Base-by-base conservation (phyloP, 2,797 vertebrate species). In the Mus minutoides region DNA sequence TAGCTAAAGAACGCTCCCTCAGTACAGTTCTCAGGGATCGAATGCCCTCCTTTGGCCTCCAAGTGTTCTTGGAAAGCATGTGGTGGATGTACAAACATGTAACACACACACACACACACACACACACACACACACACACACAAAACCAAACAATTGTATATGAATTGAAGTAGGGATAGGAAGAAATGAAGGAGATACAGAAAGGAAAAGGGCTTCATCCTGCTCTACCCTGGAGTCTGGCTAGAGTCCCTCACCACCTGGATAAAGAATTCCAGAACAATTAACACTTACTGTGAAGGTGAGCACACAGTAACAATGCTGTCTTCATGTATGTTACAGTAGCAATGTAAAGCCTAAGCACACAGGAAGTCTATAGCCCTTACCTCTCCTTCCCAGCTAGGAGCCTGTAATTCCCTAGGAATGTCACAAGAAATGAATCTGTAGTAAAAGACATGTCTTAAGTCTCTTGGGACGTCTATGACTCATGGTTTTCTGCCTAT, bases 311-410 rank as follows among this genome's bases (percentile, higher is more conserved):
- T 29, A n/a, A 29, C 49, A 73, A 21, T 40, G 24, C 19, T 54
- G 22, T 26, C 56, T 83, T 73, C 54, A 56, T 19, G 26, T 19
- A 40, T 75, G n/a, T 37, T n/a, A n/a, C 43, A 52, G 67, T 0
- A 52, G 46, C 12, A 4, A 6, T 43, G 24, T 43, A 58, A 31
- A 11, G 26, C 86, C 26, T 13, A 31, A 26, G 29, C 46, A 52
- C 14, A 16, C 5, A 1, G 8, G 21, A n/a, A 34, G 11, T n/a
- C 46, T 4, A 46, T 0, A n/a, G 46, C 7, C 21, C 58, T 64
- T 69, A 31, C n/a, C 16, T 40, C 40, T 34, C 49, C 86, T 56
- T 71, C 31, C 49, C 67, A 29, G 52, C 26, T 43, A n/a, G 37
- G n/a, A 73, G 40, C 22, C n/a, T 56, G 52, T 12, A 12, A 58